Evolutionary conservation across 2,797 vertebrate genomes (phyloP).

Genomic region (Rhinatrema bivittatum): DNA sequence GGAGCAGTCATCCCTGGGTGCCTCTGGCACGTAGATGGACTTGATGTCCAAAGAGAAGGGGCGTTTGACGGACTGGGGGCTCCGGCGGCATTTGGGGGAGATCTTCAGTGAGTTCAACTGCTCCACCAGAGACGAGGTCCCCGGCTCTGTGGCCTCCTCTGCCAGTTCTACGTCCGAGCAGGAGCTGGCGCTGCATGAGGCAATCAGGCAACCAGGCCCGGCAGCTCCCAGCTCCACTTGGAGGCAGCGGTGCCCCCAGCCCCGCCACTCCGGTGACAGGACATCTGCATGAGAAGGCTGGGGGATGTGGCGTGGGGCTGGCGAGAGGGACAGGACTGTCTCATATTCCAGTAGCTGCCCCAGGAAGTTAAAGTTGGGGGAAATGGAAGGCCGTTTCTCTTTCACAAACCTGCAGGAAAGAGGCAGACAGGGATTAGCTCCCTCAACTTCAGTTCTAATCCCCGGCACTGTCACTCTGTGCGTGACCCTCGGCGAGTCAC

Average conservation of each 20-base stretch:
- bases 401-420: constrained; percentile 80
- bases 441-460: no score
- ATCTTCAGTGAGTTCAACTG: constrained; percentile 76
- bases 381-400: constrained; percentile 92
- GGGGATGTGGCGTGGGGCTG: background rate
- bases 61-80: constrained; percentile 93
- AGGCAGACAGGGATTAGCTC: no score
- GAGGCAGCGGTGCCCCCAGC: no score
- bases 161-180: constrained; percentile 6
- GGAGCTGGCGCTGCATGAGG: background rate
- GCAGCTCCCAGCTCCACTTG: no score
- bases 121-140: constrained; percentile 1
- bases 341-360: constrained; percentile 96
- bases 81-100: constrained; percentile 88
- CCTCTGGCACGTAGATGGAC: constrained; percentile 74
- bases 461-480: no score
- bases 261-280: no score
- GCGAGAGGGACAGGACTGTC: constrained; percentile 58
- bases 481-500: no score
- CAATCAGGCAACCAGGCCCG: no score
- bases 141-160: constrained; percentile 5
- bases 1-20: constrained; percentile 5
- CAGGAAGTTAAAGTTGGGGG: constrained; percentile 96
- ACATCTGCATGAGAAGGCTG: constrained; percentile 23
- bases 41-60: constrained; percentile 97